These are phyloP conservation scores for Eurytoma californica DNA, from an alignment of 2,888 invertebrate species.

Conservation along the genomic window DNA sequence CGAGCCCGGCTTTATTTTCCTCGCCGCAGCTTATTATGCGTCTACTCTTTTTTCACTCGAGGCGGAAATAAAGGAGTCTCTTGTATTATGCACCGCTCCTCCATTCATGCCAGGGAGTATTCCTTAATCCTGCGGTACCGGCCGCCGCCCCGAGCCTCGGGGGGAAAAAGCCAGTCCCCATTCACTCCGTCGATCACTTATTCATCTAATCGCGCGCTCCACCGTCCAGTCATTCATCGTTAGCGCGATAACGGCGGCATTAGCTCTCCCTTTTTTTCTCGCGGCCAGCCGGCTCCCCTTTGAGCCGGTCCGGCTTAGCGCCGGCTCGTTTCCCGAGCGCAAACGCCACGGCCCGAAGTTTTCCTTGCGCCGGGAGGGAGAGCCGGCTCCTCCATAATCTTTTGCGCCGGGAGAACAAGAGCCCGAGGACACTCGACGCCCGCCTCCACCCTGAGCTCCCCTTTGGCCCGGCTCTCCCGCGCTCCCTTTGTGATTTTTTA, in stretches of 20 bases:
- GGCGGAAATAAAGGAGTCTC: too few relatives aligned
- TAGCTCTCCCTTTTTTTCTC: slow-evolving; percentile 5
- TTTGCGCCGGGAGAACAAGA: slow-evolving; percentile 13
- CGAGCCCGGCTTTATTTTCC: too few relatives aligned
- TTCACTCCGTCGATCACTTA: too few relatives aligned
- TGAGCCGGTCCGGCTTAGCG: background rate
- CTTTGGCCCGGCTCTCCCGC: background rate
- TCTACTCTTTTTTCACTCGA: too few relatives aligned
- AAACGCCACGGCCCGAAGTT: background rate
- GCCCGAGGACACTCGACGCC: slow-evolving; percentile 12
- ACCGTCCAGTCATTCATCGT: background rate
- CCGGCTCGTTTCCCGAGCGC: slow-evolving; percentile 9
- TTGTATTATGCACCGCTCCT: too few relatives aligned
- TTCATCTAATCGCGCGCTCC: too few relatives aligned
- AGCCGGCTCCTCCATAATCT: slow-evolving; percentile 18
- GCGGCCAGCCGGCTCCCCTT: background rate
- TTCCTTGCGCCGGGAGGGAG: background rate
- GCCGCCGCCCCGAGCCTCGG: too few relatives aligned
- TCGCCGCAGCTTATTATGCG: too few relatives aligned
- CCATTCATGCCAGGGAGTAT: too few relatives aligned
- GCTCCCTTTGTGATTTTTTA: slow-evolving; percentile 61
- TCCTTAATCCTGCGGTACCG: too few relatives aligned
- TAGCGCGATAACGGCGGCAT: too few relatives aligned
- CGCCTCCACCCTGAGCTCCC: background rate
- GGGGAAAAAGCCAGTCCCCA: too few relatives aligned